Base-by-base conservation (phyloP, 64 coral and sea anemone genomes). In the Montipora sp. region DNA sequence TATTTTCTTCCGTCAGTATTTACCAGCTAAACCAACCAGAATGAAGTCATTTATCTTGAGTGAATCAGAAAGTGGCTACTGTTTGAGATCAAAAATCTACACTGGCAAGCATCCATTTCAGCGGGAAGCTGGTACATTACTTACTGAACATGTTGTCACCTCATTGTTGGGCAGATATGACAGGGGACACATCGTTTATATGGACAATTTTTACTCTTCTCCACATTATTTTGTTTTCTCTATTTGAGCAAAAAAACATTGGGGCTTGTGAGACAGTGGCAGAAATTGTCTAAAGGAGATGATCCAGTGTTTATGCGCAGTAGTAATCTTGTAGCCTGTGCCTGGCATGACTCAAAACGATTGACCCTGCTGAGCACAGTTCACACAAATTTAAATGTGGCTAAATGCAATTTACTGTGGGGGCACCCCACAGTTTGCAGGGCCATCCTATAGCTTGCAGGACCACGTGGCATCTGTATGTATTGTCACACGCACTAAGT, bases 41-140 rank as follows among this genome's bases (percentile, higher is more conserved):
- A 92, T 92, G 51, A 88, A 95, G 80, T 66, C 79, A n/a, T 91
- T 88, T 81, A 77, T 92, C 68, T 87, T 92, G 43, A 76, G 88
- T 87, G 88, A 91, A 85, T 77, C 94, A 74, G 83, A 95, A 50
- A 95, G 74, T 94, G 93, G 87, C 13, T 94, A 94, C 66, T 84
- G 80, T 81, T 80, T 78, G 55, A 95, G 79, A 71, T 90, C 87
- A 43, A 75, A 82, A 19, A 57, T 94, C 77, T 90, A 85, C 79
- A 90, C 93, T 66, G 93, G 87, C 12, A 90, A 77, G 69, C 61
- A 81, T 23, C 78, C 79, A 48, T 94, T 94, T 90, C 55, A 82
- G 9, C 73, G 79, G 71, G 60, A 94, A 71, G 18, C 72, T 7
- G 48, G 74, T n/a, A 44, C 51, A 78, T 48, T 21, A 78, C 74